Conservation (phyloP, 2,888 invertebrate species). For the Tridacna crocea region DNA sequence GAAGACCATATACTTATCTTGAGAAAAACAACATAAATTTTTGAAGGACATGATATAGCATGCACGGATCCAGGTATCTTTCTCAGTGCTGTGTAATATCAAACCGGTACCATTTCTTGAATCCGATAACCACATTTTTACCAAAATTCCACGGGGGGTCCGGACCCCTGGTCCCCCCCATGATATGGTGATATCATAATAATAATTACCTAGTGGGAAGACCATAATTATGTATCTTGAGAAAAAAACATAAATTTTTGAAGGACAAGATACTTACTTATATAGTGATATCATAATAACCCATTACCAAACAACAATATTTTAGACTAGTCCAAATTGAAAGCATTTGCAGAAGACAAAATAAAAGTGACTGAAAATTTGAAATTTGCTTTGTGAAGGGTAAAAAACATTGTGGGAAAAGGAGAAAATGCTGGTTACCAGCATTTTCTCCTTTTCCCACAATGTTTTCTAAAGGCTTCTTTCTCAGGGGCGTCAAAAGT, state of each 20-base stretch:
- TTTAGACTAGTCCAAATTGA: too few species aligned
- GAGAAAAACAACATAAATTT: background rate
- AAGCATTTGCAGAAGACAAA: too few species aligned
- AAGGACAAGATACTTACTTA: background rate
- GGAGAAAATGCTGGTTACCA: background rate
- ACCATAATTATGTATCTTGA: background rate
- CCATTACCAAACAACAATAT: background rate
- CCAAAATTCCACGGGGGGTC: too few species aligned
- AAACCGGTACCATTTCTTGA: too few species aligned
- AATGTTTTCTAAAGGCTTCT: background rate
- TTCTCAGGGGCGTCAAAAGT: too few species aligned
- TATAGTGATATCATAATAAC: background rate
- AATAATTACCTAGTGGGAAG: background rate
- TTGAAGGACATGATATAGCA: background rate
- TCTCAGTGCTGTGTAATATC: too few species aligned
- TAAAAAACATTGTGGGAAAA: background rate
- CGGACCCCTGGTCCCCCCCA: too few species aligned
- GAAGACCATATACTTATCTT: background rate
- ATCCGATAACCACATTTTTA: too few species aligned
- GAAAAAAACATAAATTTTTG: background rate
- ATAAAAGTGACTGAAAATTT: too few species aligned
- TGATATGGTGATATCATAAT: too few species aligned
- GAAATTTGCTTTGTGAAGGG: too few species aligned
- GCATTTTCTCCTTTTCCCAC: background rate
- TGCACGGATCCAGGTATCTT: too few species aligned